Evolutionary conservation across 1,140 invertebrate genomes (phyloP).

Genomic region (Drosophila setifemur): DNA sequence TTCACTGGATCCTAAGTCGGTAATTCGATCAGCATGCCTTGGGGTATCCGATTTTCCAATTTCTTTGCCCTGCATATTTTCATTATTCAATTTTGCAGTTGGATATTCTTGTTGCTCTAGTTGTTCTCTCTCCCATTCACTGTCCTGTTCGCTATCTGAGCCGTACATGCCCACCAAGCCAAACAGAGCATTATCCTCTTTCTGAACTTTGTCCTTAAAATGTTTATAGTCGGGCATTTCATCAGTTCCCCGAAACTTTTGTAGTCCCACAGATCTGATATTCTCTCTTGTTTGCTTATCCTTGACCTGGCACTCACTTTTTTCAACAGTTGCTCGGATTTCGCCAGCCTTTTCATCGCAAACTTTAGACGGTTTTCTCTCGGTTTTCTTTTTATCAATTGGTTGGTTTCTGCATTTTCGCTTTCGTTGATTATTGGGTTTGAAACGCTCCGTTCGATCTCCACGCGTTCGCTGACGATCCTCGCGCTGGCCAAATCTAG

Average conservation of each 20-base stretch:
- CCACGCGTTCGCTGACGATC: constrained; percentile 51
- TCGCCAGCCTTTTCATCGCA: not conserved
- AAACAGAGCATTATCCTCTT: constrained; percentile 37
- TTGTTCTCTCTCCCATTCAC: not conserved
- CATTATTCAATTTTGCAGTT: not conserved
- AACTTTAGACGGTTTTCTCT: not conserved
- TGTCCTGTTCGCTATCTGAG: constrained; percentile 64
- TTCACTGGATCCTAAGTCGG: too few relatives aligned
- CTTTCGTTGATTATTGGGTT: not conserved
- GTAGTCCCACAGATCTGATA: not conserved
- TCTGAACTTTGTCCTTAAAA: constrained; percentile 17
- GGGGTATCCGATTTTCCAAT: too few relatives aligned
- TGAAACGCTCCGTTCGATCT: not conserved
- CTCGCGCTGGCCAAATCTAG: constrained; percentile 81
- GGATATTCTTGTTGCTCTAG: not conserved
- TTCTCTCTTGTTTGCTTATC: not conserved
- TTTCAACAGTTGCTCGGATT: not conserved
- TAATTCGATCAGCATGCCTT: too few relatives aligned
- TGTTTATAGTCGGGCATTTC: constrained; percentile 62
- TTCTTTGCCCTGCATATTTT: too few relatives aligned
- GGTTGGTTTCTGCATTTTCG: not conserved
- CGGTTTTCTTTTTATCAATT: not conserved
- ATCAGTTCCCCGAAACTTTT: constrained; percentile 61
- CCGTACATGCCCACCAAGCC: constrained; percentile 71
- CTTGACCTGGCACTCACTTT: too few relatives aligned